Evolutionary conservation across 2,888 invertebrate genomes (phyloP).

Genomic region (Dichetophora obliterata): DNA sequence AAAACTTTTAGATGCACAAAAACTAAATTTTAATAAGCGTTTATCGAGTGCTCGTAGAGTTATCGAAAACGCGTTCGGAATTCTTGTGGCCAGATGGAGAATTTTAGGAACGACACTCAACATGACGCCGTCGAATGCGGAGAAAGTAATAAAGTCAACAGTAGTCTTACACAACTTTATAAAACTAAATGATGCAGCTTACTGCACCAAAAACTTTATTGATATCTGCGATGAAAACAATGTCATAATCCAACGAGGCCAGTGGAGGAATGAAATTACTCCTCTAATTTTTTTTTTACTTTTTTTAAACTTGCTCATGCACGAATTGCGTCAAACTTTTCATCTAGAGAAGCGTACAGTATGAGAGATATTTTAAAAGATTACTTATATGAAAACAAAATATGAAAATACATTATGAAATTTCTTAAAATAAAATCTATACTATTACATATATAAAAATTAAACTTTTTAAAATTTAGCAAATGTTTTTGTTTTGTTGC

Average conservation of each 20-base stretch:
- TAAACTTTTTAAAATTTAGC: no score
- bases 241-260: not conserved
- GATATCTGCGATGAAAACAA: not conserved
- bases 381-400: not conserved
- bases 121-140: not conserved
- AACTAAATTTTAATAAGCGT: conserved; percentile 3
- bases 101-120: not conserved
- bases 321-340: not conserved
- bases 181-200: not conserved
- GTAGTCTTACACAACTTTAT: not conserved
- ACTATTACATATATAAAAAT: no score
- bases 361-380: not conserved
- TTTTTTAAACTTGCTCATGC: no score
- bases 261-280: not conserved
- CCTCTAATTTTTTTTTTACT: no score
- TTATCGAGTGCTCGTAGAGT: not conserved
- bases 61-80: conserved; percentile 16
- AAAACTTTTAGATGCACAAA: not conserved
- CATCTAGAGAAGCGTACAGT: not conserved
- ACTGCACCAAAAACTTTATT: not conserved
- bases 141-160: not conserved
- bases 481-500: no score
- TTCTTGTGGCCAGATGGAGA: not conserved
- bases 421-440: no score
- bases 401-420: no score